These are phyloP conservation scores for Fringilla coelebs DNA, from an alignment of 2,797 vertebrate species.

Conservation along the genomic window DNA sequence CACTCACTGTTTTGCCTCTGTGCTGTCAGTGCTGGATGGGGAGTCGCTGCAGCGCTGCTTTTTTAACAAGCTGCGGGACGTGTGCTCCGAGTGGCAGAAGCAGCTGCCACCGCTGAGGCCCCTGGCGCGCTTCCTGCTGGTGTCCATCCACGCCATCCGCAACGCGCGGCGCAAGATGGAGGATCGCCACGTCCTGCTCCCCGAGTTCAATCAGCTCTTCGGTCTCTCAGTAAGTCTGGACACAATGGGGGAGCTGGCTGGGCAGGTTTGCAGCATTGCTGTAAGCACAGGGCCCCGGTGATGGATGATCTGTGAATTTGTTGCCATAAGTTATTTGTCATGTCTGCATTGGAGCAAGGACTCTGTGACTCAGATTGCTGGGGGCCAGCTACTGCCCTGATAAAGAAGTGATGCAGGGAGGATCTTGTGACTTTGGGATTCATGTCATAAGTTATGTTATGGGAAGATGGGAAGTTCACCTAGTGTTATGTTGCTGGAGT, in stretches of 20 bases:
- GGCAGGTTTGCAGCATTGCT: background rate
- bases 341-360: background rate
- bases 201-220: conserved; percentile 88
- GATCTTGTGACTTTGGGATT: background rate
- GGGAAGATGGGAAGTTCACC: background rate
- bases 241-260: background rate
- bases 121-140: conserved; percentile 55
- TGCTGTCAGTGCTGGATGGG: conserved; percentile 79
- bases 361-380: background rate
- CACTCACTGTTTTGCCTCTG: background rate
- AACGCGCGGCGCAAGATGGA: conserved; percentile 96
- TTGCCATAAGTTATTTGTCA: background rate
- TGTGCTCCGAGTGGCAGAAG: conserved; percentile 78
- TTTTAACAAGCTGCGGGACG: conserved; percentile 81
- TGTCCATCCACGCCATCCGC: conserved; percentile 87
- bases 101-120: conserved; percentile 47
- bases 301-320: background rate
- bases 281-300: background rate
- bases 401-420: background rate
- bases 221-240: conserved; percentile 78
- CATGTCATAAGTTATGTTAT: background rate
- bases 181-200: conserved; percentile 86
- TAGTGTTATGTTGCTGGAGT: background rate
- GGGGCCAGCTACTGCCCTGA: background rate
- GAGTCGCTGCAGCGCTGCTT: conserved; percentile 77